Evolutionary conservation across 2,797 vertebrate genomes (phyloP), one percentile per base, ranked within the genome.

Genomic region (Ceryle rudis): DNA sequence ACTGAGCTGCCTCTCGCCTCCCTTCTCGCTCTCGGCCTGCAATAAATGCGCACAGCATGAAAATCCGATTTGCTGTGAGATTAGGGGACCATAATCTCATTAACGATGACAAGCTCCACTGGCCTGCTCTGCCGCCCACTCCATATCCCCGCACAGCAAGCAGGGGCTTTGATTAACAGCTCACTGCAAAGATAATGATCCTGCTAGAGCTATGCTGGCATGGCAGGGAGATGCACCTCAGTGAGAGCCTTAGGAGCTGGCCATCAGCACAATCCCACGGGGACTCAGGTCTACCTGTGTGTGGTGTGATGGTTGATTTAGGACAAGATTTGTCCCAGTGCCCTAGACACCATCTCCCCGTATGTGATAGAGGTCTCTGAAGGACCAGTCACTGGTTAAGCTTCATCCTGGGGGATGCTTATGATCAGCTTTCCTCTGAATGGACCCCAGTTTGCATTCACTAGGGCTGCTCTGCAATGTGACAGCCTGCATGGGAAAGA

Each of bases 11-110:
- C 23, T 79, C 81, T 88, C 39, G 10, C 72, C 66, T 62, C 61
- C 51, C 29, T 89, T 29, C 39, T 74, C 5, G 5, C 64, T 78
- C 78, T 61, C 15, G 6, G 81, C 42, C 58, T 4, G 6, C 20
- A 13, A 74, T 81, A 51, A 49, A 71, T 60, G 29, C 5, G 1
- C 41, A 39, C 17, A 70, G 88, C 95, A 87, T 83, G 87, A 75
- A 95, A 97, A 96, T 83, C 81, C 26, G 26, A 88, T 93, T 96
- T 94, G 81, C 93, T 75, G 71, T 67, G 92, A 95, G 95, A 97
- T 97, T 91, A 95, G 87, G 89, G 90, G 61, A 72, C 78, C 7
- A 31, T 81, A 95, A 92, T 93, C 95, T 96, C 91, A 83, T 97
- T 94, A 96, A 92, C 26, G 6, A 58, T 39, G 92, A 96, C 80